Conservation (phyloP, 2,797 vertebrate species). For the Tenualosa thibaudeaui region DNA sequence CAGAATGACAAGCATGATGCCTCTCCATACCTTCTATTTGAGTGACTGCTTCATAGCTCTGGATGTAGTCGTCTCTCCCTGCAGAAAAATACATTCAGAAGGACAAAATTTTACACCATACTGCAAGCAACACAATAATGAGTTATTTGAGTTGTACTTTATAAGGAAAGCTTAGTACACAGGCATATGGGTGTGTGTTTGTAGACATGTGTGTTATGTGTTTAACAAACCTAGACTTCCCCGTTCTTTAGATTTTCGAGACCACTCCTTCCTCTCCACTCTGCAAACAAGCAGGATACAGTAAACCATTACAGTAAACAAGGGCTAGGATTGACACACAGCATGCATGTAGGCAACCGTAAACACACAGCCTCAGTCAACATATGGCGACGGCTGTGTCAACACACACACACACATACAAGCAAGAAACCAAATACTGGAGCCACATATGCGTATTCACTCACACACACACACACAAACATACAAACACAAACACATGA, state of each 20-base stretch:
- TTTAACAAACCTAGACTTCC: slow-evolving; percentile 19
- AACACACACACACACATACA: background rate
- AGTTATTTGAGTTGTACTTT: too few relatives aligned
- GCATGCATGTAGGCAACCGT: too few relatives aligned
- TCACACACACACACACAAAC: background rate
- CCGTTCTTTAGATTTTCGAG: slow-evolving; percentile 79
- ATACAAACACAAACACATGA: background rate
- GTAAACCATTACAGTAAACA: background rate
- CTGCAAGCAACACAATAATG: background rate
- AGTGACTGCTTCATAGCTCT: slow-evolving; percentile 85
- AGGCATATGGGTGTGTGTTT: background rate
- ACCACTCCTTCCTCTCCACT: slow-evolving; percentile 88
- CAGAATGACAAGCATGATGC: background rate
- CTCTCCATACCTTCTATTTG: slow-evolving; percentile 82
- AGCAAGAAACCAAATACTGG: background rate
- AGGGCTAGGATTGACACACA: slow-evolving; percentile 16
- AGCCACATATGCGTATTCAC: background rate
- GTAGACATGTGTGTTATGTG: background rate
- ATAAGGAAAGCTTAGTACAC: background rate
- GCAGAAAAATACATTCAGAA: slow-evolving; percentile 39
- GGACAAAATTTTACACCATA: background rate
- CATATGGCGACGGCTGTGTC: background rate
- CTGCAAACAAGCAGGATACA: slow-evolving; percentile 55
- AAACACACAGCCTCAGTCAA: background rate
- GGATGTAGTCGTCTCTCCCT: slow-evolving; percentile 82